phyloP scores from a whole-genome alignment of 2,113 vertebrate species.

The Uria lomvia region DNA sequence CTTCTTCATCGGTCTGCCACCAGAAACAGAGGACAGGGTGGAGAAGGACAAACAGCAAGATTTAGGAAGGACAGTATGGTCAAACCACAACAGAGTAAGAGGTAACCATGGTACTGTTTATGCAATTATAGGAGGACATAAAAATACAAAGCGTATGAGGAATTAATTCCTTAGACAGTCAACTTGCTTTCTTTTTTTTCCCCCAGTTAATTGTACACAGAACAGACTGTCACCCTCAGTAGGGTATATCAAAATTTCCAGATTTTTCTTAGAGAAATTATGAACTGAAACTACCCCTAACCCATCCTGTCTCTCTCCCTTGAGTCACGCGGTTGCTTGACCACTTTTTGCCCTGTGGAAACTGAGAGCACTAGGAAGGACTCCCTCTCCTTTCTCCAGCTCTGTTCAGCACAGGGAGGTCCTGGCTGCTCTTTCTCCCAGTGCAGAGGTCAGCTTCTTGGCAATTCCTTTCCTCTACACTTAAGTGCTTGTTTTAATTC shows the following conservation, averaged over 20 bases:
- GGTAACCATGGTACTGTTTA: slow-evolving; percentile 19
- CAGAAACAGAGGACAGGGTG: slow-evolving; percentile 55
- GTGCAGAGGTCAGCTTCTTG: slow-evolving; percentile 15
- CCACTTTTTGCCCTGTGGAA: neutral
- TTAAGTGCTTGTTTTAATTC: slow-evolving; percentile 21
- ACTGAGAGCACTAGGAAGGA: neutral
- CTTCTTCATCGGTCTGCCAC: slow-evolving; percentile 90
- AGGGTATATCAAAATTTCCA: neutral
- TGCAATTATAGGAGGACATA: neutral
- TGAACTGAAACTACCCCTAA: neutral
- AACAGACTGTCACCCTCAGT: neutral
- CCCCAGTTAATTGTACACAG: neutral
- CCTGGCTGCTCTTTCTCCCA: slow-evolving; percentile 11
- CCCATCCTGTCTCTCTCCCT: neutral
- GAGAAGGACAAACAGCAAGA: slow-evolving; percentile 69
- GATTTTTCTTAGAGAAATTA: neutral
- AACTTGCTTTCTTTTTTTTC: neutral
- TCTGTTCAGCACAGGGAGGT: slow-evolving; percentile 1
- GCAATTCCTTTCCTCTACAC: slow-evolving; percentile 1
- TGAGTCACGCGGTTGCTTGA: neutral
- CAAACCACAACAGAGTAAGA: neutral
- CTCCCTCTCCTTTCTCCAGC: neutral
- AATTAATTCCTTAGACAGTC: neutral
- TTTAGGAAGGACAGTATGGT: slow-evolving; percentile 59
- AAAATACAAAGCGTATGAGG: neutral